These are phyloP conservation scores for Ips typographus DNA, from an alignment of 1,140 invertebrate genomes.

Conservation along the genomic window DNA sequence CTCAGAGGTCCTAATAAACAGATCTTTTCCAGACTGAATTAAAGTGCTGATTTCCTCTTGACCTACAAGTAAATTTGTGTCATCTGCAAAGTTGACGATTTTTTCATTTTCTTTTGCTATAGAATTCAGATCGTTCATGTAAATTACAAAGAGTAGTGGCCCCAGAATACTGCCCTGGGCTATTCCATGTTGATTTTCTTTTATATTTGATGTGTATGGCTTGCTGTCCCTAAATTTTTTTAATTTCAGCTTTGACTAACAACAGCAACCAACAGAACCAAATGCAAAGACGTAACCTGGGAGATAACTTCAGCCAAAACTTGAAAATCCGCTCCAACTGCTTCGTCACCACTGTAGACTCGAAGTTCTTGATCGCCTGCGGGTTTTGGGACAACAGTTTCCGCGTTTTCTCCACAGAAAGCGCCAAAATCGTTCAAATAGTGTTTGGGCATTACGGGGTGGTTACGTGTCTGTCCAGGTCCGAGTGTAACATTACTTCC, in stretches of 20 bases:
- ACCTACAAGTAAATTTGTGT: no score
- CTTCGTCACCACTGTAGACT: slow-evolving; percentile 97
- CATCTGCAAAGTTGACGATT: no score
- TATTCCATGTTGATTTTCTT: no score
- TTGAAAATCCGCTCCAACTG: slow-evolving; percentile 90
- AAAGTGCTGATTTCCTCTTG: no score
- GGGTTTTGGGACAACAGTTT: slow-evolving; percentile 99
- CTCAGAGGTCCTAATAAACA: no score
- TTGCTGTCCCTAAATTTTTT: background rate
- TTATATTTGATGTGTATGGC: background rate
- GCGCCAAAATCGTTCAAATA: slow-evolving; percentile 96
- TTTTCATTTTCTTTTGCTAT: no score
- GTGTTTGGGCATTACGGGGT: slow-evolving; percentile 98
- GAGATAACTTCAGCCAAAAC: slow-evolving; percentile 96
- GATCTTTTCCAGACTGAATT: no score
- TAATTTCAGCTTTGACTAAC: slow-evolving; percentile 65
- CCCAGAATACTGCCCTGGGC: no score
- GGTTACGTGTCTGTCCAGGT: slow-evolving; percentile 95
- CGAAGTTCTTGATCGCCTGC: slow-evolving; percentile 94
- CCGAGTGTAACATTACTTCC: slow-evolving; percentile 97
- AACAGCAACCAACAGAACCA: slow-evolving; percentile 64
- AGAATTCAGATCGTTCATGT: no score
- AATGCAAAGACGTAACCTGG: slow-evolving; percentile 78
- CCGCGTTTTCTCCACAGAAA: slow-evolving; percentile 95
- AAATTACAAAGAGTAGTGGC: no score